Evolutionary conservation across 2,888 invertebrate genomes (phyloP), one percentile per base, ranked within the genome.

Genomic region (Dolomedes plantarius): DNA sequence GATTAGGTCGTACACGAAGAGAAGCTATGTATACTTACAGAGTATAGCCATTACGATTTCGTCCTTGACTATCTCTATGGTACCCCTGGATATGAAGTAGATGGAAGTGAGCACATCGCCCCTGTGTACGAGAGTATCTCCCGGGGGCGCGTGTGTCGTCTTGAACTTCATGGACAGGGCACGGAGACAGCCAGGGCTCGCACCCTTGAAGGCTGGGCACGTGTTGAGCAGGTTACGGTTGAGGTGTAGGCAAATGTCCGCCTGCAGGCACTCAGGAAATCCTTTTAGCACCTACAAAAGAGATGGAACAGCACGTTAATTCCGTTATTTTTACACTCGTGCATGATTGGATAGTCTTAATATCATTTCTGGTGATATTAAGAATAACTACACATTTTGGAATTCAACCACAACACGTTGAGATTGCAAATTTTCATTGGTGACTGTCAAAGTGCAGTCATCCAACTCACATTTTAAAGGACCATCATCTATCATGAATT

Each of bases 31-130:
- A 29, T 9, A 64, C 90, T 93, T 92, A 96, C 98, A 97, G 92
- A 99, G 93, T 91, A 99, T 98, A 64, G 98, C 98, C 95, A 98
- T 97, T 87, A 98, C 98, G 90, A 97, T 96, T 92, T 98, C 98
- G 90, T 98, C 98, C 91, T 97, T 96, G 65, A 99, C 93, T 90
- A 99, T 99, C 93, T 99, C 98, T 89, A 99, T 98, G 85, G 98
- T 98, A 32, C 99, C 99, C 90, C 98, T 93, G 27, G 97, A 97
- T 91, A 99, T 97, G 92, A 99, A 99, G 93, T 97, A 98, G 64
- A 99, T 93, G 13, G 97, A 98, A 62, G 97, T 97, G 62, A 99
- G 94, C 7, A 99, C 97, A 92, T 99, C 99, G 2, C 98, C 98
- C 79, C 96, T 94, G 92, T 99, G 98, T 7, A 98, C 98, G 87